Base-by-base conservation (phyloP, 2,888 invertebrate genomes). In the Dynastes maya region DNA sequence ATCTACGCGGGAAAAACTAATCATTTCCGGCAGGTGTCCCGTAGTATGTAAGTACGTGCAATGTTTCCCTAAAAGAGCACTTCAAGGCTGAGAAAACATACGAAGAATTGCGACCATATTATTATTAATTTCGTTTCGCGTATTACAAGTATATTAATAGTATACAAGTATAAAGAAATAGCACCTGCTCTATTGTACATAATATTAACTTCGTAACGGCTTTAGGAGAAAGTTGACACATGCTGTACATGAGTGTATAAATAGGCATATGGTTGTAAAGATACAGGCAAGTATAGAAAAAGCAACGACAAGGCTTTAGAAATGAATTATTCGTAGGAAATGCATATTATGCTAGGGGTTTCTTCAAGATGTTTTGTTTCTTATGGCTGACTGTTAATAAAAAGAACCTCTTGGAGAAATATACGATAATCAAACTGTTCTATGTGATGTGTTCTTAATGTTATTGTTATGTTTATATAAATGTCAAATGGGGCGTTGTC, bases 1-100 rank as follows among this genome's bases (percentile, higher is more conserved):
- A 70, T 22, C n/a, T 40, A 29, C 32, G 32, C 55, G 76, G 40
- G 75, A 76, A 76, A 74, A 78, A 68, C 75, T 75, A 65, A 64
- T 53, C 64, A 78, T 70, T 78, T 78, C 78, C 78, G 78, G 78
- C 78, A 78, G 78, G 78, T 78, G 78, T 75, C 16, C 58, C 27
- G 22, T 72, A 58, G 40, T 67, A 58, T 55, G 55, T 68, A 58
- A 58, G 58, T 67, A 58, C 67, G 55, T 68, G 67, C 74, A 68
- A 22, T 40, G 75, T 68, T 75, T 75, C 78, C 76, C 75, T 78
- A 78, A 78, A 78, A 68, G 74, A 32, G 27, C 13, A 67, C 75
- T 53, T 53, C 78, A 78, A 78, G 78, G 78, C 40, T 78, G 68
- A 65, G 67, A 61, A 76, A 76, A 45, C 53, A 75, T 37, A 71